Base-by-base conservation (phyloP, 2,888 invertebrate genomes). In the Sminthurides aquaticus region DNA sequence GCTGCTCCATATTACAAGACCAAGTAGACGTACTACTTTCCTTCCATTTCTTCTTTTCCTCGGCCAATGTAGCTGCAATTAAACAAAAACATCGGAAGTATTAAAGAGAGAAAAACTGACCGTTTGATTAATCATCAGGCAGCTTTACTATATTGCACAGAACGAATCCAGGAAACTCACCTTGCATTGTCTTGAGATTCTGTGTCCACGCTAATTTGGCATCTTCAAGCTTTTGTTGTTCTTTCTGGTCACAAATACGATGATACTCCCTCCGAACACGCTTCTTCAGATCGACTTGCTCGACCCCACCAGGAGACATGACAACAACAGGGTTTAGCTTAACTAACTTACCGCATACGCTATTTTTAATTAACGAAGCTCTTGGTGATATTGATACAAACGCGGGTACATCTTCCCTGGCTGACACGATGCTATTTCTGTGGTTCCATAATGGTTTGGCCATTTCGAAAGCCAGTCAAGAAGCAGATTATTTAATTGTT, bases 211-310 rank as follows among this genome's bases (percentile, higher is more conserved):
- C 87, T 62, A 89, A 84, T 78, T 93, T 94, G 29, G 94, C 90
- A 78, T 93, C 93, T 79, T 95, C 95, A 2, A 91, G 91, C 62
- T 92, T 84, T 79, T 91, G 91, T 79, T 88, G 89, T 20, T 92
- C 84, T 81, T 93, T 93, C 73, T 88, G 83, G 79, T 93, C 91
- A 1, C 92, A 84, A 62, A 96, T 84, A 75, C 91, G 84, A 83
- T 90, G 85, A 76, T 93, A 94, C 78, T 96, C 95, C 27, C 89
- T 86, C 78, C 90, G 90, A 11, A 95, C 93, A 29, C 91, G 85
- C 77, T 90, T 90, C 77, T 89, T 91, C 94, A 93, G 94, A 82
- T 95, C 91, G 73, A 84, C 83, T 18, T 62, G 65, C 28, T 28
- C 22, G 1, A 29, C 11, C 3, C 27, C 55, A 3, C 49, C 48